Evolutionary conservation across 2,797 vertebrate genomes (phyloP).

Genomic region (Malurus leucopterus): DNA sequence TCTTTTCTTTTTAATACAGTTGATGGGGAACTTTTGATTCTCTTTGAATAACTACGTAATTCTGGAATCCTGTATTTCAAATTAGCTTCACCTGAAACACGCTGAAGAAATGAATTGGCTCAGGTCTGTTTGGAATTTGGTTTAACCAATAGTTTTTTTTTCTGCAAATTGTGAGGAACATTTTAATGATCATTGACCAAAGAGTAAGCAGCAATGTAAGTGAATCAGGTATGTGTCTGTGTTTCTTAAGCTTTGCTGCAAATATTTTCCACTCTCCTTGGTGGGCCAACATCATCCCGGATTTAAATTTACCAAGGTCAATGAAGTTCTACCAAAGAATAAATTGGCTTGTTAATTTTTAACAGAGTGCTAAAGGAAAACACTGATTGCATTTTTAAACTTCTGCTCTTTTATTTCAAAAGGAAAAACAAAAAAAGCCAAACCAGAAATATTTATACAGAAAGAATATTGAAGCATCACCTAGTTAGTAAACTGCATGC

Average conservation of each 20-base stretch:
- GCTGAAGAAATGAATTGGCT: neutral
- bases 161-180: neutral
- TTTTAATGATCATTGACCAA: neutral
- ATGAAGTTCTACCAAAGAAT: neutral
- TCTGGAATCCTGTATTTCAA: neutral
- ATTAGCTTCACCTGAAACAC: neutral
- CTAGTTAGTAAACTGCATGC: neutral
- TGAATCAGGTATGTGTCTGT: neutral
- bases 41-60: neutral
- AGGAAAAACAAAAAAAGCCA: neutral
- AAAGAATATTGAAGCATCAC: neutral
- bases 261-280: neutral
- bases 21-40: neutral
- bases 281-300: neutral
- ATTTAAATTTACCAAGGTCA: neutral
- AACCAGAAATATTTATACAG: neutral
- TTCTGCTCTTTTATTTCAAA: neutral
- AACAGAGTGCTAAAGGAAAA: neutral
- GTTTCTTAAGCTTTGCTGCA: neutral
- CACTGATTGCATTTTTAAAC: neutral
- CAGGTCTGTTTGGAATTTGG: neutral
- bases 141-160: rapidly evolving
- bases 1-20: neutral
- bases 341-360: constrained; percentile 9
- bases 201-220: neutral